Evolutionary conservation across 2,113 vertebrate genomes (phyloP), one percentile per base, ranked within the genome.

Genomic region (Lagopus muta): DNA sequence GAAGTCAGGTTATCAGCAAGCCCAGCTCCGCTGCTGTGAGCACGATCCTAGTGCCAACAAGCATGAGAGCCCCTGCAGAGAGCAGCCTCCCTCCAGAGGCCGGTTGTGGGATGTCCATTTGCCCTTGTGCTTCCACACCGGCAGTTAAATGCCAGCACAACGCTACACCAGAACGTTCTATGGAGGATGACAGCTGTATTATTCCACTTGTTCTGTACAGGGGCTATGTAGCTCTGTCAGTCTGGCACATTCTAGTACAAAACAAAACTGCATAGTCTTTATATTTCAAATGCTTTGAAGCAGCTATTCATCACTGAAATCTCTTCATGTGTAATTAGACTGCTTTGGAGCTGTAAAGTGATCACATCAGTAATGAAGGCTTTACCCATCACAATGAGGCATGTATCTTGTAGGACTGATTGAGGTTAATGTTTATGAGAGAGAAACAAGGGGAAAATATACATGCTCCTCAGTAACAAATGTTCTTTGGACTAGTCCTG

Each of bases 41-140:
- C 58, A 75, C 50, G 27, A 38, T 34, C 14, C 12, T 7, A 45
- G 21, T 28, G 34, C 57, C 45, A 62, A 24, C 19, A 45, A 60
- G 64, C 75, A 71, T 0, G 0, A 34, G n/a, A 60, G 15, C 13
- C 58, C 25, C 21, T 6, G 50, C 1, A 3, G 32, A 8, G 57
- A 64, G 73, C 45, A 77, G 85, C 8, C 25, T 95, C 66, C 70
- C 74, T 86, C 73, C 80, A 81, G 54, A 75, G 61, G 69, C 34
- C 2, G 0, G 18, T 52, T 42, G 21, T 21, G 30, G 65, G 40
- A 76, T 0, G 2, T 45, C 55, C 30, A 6, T 13, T 5, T 7
- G 16, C 24, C 67, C 40, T 55, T 11, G 21, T 27, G 24, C 61
- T 86, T 83, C 60, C 42, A 77, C 50, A 71, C 11, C 5, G 3